Conservation (phyloP, 2,888 invertebrate genomes). For the Stenichneumon culpator region DNA sequence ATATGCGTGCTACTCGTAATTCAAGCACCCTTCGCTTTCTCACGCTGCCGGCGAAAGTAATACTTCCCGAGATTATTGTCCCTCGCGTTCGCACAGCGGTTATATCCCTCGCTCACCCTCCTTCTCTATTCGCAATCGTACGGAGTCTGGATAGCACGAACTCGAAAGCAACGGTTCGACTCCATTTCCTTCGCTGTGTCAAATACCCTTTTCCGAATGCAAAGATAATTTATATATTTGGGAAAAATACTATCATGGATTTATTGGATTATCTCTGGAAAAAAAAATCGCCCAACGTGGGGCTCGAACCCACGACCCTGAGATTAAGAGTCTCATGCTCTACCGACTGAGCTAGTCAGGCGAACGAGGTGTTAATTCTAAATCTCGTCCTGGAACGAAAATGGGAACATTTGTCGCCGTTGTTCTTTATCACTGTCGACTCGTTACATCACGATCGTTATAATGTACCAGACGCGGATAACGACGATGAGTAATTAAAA, state of each 20-base stretch:
- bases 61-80: constrained; percentile 65
- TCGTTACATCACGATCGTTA: background rate
- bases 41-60: constrained; percentile 67
- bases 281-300: constrained; percentile 52
- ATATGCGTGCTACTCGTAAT: constrained; percentile 57
- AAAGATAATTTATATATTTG: background rate
- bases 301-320: constrained; percentile 67
- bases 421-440: background rate
- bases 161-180: constrained; percentile 24
- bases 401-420: background rate
- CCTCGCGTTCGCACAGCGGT: constrained; percentile 36
- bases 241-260: background rate
- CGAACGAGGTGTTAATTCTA: background rate
- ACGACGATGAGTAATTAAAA: background rate
- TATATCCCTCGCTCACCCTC: constrained; percentile 39
- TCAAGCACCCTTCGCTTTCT: constrained; percentile 68
- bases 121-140: background rate
- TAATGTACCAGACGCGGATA: background rate
- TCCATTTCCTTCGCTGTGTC: background rate
- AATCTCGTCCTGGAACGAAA: background rate
- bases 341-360: constrained; percentile 82
- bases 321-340: constrained; percentile 80
- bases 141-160: background rate
- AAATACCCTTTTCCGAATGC: background rate
- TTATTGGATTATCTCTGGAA: background rate